A percentile compares a stretch with the other conserved stretches of the same genome.
Conservation (phyloP, 1,140 invertebrate genomes). For the Diprion similis region DNA sequence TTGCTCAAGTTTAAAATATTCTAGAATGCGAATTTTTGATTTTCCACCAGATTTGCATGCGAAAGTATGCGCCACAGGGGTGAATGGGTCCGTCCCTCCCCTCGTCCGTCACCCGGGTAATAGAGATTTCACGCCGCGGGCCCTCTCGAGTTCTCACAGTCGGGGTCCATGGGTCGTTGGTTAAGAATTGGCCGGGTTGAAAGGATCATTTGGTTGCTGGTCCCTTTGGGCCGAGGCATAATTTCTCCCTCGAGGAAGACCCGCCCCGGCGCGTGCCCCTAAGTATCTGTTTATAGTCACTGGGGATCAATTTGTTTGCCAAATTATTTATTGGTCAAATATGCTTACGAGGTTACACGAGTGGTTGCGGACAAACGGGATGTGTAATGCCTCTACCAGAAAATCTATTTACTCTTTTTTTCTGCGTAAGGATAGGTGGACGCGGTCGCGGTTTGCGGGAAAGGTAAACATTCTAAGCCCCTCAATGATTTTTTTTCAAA, state of each 20-base stretch:
- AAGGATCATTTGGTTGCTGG: slow-evolving; percentile 4
- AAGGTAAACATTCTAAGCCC: slow-evolving; percentile 43
- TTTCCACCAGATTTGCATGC: too few species aligned
- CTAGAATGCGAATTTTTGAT: too few species aligned
- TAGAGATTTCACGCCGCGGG: slow-evolving; percentile 62
- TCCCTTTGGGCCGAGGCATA: slow-evolving; percentile 12
- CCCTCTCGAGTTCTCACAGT: slow-evolving; percentile 59
- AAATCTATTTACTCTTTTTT: slow-evolving; percentile 49
- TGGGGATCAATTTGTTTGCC: slow-evolving; percentile 61
- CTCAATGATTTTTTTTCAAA: not conserved
- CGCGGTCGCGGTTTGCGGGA: slow-evolving; percentile 45
- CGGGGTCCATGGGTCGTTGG: slow-evolving; percentile 39
- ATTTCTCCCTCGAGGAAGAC: slow-evolving; percentile 10
- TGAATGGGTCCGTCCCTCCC: not conserved
- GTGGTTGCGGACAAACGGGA: slow-evolving; percentile 40
- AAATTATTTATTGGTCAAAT: slow-evolving; percentile 63
- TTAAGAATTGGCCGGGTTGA: slow-evolving; percentile 21
- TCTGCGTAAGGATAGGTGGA: slow-evolving; percentile 23
- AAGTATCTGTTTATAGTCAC: slow-evolving; percentile 62
- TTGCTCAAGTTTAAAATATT: too few species aligned
- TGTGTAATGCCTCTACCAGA: slow-evolving; percentile 34
- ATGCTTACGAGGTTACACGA: slow-evolving; percentile 50
- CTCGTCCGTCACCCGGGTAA: slow-evolving; percentile 36
- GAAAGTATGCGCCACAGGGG: too few species aligned
- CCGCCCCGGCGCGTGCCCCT: slow-evolving; percentile 50